phyloP scores from a whole-genome alignment of 2,888 invertebrate genomes.

The Adelognathus sp. region DNA sequence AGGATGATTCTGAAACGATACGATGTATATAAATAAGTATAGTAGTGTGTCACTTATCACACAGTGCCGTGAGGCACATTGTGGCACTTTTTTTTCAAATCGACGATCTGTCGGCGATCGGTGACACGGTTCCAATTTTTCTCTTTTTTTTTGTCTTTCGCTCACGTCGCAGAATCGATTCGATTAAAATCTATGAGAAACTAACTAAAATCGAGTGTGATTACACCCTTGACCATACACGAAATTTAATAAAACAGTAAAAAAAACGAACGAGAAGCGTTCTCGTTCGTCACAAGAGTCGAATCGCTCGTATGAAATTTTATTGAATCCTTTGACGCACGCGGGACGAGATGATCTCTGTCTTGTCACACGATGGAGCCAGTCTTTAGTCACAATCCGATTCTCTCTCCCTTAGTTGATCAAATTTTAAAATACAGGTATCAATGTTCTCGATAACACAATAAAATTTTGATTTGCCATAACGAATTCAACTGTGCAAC shows the following conservation, averaged over 20 bases:
- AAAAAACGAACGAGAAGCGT: conserved; percentile 11
- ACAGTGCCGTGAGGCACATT: conserved; percentile 59
- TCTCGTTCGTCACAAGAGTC: neutral
- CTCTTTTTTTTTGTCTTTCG: neutral
- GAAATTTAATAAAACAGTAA: neutral
- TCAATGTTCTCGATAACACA: no score
- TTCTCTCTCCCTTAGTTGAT: neutral
- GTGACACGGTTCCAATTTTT: neutral
- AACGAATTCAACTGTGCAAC: no score
- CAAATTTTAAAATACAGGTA: no score
- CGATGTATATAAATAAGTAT: conserved; percentile 10
- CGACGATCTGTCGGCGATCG: neutral
- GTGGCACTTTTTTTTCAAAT: conserved; percentile 52
- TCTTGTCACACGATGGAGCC: conserved; percentile 35
- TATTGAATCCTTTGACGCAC: conserved; percentile 17
- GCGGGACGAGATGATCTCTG: conserved; percentile 32
- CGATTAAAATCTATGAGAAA: neutral
- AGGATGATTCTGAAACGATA: conserved; percentile 36
- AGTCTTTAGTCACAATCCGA: conserved; percentile 6
- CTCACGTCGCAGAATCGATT: conserved; percentile 1
- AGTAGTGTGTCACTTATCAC: conserved; percentile 57
- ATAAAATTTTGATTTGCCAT: no score
- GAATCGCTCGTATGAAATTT: conserved; percentile 2
- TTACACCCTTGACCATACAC: neutral
- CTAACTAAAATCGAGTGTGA: neutral